Base-by-base conservation (phyloP, 1,140 invertebrate genomes). In the Cydia strobilella region DNA sequence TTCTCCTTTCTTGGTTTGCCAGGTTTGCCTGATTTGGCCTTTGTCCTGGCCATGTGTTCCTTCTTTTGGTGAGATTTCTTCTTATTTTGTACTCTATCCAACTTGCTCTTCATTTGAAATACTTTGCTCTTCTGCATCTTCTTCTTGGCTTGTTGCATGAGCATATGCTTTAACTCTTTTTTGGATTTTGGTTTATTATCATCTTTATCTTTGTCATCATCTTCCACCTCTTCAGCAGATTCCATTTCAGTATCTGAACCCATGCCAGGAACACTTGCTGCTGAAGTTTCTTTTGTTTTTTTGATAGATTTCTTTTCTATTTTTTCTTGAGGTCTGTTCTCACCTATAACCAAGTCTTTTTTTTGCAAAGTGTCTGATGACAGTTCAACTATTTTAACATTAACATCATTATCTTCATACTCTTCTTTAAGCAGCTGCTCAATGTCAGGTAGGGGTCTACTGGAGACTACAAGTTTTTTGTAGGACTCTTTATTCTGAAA, bases 301-400 rank as follows among this genome's bases (percentile, higher is more conserved):
- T 82, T 84, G 10, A 76, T 48, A 76, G 72, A 59, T 77, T 82
- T 81, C 75, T 84, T 88, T 73, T 79, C 76, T 39, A 71, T 54
- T 69, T 18, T 69, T 76, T 90, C 89, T 76, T 86, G 90, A 20
- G 94, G 94, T 85, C 88, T 93, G 85, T 96, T 96, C 65, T 94
- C 93, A 9, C 96, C 96, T 75, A 96, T 96, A 89, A 95, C 95
- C 83, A 95, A 94, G 78, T 94, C 94, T 82, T 94, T 93, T 74
- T 95, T 94, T 9, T 95, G 94, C 69, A 96, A 90, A 45, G 95
- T 94, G 66, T 94, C 94, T 63, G 95, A 91, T 35, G 95, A 95
- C 13, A 97, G 87, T 84, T 96, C 96, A 0, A 96, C 93, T 74
- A 97, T 95, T 91, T 96, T 96, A 5, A 97, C 95, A 81, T 95